Evolutionary conservation across 2,797 vertebrate genomes (phyloP), one percentile per base, ranked within the genome.

Genomic region (Gobio occitaniae): DNA sequence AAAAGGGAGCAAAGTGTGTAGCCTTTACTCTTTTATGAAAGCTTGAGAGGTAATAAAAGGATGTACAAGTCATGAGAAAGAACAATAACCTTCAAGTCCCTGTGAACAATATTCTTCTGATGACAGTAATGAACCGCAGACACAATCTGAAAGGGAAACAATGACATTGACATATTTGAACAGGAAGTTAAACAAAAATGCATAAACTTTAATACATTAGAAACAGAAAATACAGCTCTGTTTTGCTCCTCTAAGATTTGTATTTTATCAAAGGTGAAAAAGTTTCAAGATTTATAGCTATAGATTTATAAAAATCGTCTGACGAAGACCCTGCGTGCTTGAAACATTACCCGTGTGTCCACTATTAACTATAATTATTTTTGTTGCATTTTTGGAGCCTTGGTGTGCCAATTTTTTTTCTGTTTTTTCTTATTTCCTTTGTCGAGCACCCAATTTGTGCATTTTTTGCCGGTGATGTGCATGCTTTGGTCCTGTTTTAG

Each of bases 121-220:
- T 98, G 97, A 92, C 97, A 98, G 91, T 98, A 98, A 91, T 97
- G 96, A 90, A 98, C 97, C 7, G 97, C 97, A 0, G 97, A 98
- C 2, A 98, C 96, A 0, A 97, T 97, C 97, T 98, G 92, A 87
- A 87, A 85, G 21, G 44, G 9, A 87, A 71, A 82, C 32, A 87
- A 19, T 36, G 36, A 86, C n/a, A 77, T 13, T 71, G 4, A 87
- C 3, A 52, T 52, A 19, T 77, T 13, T 63, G 19, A 63, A 75
- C 32, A 72, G 41, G 32, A 66, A 50, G 25, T 48, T 36, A 15
- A 32, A 29, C 61, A 63, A 29, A 32, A 16, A 12, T 29, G 61
- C 1, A 38, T 10, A 3, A 38, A 41, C 66, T 2, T 63, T 29
- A 56, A 76, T 19, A 59, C 2, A 41, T 21, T 10, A 36, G 32